A percentile compares a stretch with the other conserved stretches of the same genome.
Evolutionary conservation across 2,888 invertebrate species (phyloP).

Genomic region (Limenitis camilla): DNA sequence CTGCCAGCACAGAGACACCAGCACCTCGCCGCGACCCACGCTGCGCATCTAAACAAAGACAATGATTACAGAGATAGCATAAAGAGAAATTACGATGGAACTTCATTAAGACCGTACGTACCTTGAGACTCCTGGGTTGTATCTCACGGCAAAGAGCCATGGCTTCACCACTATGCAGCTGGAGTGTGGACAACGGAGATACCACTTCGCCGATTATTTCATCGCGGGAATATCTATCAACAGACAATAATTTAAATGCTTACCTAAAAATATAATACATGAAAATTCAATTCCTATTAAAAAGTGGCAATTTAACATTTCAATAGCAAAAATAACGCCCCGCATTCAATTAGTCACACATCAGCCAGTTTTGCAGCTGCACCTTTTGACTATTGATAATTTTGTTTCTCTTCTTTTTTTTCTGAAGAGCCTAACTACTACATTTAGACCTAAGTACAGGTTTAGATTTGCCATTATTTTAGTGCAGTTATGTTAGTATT

Average conservation of each 20-base stretch:
- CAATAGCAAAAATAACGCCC: too few relatives aligned
- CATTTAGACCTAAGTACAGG: too few relatives aligned
- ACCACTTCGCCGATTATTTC: conserved; percentile 98
- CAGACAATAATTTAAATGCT: background rate
- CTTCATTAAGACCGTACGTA: conserved; percentile 50
- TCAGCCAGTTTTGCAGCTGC: too few relatives aligned
- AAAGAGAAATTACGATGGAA: background rate
- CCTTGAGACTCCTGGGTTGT: conserved; percentile 94
- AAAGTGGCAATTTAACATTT: too few relatives aligned
- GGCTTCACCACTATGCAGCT: conserved; percentile 77
- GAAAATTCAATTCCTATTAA: too few relatives aligned
- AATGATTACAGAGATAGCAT: background rate
- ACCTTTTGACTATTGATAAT: too few relatives aligned
- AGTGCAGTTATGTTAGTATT: too few relatives aligned
- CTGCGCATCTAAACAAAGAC: conserved; percentile 81
- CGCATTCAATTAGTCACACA: too few relatives aligned
- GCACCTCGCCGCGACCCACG: conserved; percentile 94
- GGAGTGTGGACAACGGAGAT: conserved; percentile 85
- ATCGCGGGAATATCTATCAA: conserved; percentile 91
- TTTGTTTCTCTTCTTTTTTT: too few relatives aligned
- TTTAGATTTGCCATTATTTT: too few relatives aligned
- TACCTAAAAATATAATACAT: too few relatives aligned
- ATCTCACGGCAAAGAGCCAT: conserved; percentile 89
- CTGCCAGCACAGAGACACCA: conserved; percentile 98
- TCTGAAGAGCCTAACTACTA: too few relatives aligned